These are phyloP conservation scores for Lutraria lutraria DNA, from an alignment of 2,888 invertebrate genomes.

Conservation along the genomic window DNA sequence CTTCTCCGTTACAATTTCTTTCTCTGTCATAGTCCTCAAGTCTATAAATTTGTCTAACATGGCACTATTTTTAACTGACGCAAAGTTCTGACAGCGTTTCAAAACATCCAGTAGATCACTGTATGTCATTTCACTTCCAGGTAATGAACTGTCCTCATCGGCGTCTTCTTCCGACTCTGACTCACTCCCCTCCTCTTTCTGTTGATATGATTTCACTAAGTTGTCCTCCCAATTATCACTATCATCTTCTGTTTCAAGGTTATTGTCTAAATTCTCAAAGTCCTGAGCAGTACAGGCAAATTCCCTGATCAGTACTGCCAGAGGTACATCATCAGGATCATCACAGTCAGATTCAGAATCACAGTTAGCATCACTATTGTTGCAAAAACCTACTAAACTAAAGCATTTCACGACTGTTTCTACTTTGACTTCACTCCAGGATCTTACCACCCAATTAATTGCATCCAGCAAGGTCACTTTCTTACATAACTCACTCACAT, in stretches of 20 bases:
- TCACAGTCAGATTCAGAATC: neutral
- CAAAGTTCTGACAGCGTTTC: neutral
- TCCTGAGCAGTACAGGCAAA: neutral
- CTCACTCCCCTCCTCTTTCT: neutral
- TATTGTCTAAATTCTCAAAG: neutral
- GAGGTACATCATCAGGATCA: neutral
- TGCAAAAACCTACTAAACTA: slow-evolving; percentile 1
- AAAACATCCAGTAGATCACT: neutral
- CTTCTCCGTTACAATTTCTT: neutral
- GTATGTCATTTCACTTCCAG: neutral
- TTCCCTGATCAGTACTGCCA: neutral
- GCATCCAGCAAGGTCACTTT: slow-evolving; percentile 16
- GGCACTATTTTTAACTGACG: neutral
- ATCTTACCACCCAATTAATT: slow-evolving; percentile 10
- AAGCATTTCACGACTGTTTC: slow-evolving; percentile 26
- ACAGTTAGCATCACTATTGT: neutral
- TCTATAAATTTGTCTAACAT: neutral
- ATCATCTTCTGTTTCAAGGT: neutral
- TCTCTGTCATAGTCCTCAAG: neutral
- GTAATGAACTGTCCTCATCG: neutral
- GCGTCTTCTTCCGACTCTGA: neutral
- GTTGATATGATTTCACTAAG: too few species aligned
- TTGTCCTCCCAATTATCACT: neutral
- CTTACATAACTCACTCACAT: neutral
- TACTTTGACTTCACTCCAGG: slow-evolving; percentile 20